Conservation (phyloP, 2,888 invertebrate genomes). For the Andrena flavipes region DNA sequence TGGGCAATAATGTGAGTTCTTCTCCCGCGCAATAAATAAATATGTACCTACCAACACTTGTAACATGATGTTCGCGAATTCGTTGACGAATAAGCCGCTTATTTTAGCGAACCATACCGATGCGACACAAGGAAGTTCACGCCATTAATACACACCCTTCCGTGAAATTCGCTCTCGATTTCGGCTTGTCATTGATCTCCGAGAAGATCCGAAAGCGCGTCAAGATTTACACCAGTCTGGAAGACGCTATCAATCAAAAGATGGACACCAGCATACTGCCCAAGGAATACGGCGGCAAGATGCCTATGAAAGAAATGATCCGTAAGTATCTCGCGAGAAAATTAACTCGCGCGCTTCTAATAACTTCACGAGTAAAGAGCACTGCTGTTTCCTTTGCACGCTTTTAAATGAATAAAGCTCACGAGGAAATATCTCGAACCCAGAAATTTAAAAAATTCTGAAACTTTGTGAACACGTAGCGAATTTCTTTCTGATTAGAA, state of each 20-base stretch:
- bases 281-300: slow-evolving; percentile 93
- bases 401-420: neutral
- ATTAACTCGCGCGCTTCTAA: neutral
- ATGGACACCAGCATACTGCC: slow-evolving; percentile 89
- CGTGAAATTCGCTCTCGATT: slow-evolving; percentile 91
- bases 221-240: slow-evolving; percentile 88
- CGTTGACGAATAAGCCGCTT: too few relatives aligned
- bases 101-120: slow-evolving; percentile 90
- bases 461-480: too few relatives aligned
- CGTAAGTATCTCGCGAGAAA: slow-evolving; percentile 85
- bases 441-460: too few relatives aligned
- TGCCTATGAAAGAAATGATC: slow-evolving; percentile 94
- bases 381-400: too few relatives aligned
- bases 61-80: too few relatives aligned
- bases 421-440: too few relatives aligned
- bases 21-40: too few relatives aligned
- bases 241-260: slow-evolving; percentile 86
- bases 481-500: too few relatives aligned
- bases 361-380: too few relatives aligned
- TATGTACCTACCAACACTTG: too few relatives aligned
- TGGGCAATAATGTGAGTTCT: too few relatives aligned
- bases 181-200: slow-evolving; percentile 91
- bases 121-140: slow-evolving; percentile 92
- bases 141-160: slow-evolving; percentile 91
- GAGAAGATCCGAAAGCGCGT: slow-evolving; percentile 91